A percentile compares a stretch with the other conserved stretches of the same genome.
These are phyloP conservation scores for Rhinopithecus roxellana DNA, from an alignment of 2,113 vertebrate species.

Conservation along the genomic window DNA sequence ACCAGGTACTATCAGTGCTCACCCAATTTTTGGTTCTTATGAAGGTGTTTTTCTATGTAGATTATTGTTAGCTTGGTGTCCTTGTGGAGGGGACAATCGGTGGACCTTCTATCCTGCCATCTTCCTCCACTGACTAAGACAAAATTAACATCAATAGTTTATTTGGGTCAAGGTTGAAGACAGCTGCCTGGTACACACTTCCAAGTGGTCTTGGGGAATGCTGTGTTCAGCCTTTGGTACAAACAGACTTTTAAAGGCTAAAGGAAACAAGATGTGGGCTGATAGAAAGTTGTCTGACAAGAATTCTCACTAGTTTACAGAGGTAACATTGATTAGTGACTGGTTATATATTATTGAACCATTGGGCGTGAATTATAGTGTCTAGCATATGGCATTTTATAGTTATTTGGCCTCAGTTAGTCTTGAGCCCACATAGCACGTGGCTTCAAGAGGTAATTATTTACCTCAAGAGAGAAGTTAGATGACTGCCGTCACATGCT, in stretches of 20 bases:
- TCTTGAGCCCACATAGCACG: background rate
- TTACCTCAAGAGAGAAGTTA: background rate
- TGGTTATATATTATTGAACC: background rate
- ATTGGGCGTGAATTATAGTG: background rate
- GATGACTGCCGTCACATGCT: background rate
- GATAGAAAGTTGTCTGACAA: background rate
- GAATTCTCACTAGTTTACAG: background rate
- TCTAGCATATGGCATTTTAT: background rate
- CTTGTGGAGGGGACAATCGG: no score
- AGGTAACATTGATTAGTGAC: background rate
- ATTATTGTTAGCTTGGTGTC: no score
- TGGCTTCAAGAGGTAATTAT: background rate
- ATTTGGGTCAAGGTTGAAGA: background rate
- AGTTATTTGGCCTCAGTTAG: background rate
- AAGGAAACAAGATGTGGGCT: background rate
- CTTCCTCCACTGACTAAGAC: background rate
- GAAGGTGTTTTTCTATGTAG: no score
- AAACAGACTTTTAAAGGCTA: background rate
- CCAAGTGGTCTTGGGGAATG: background rate
- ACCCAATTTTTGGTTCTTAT: no score
- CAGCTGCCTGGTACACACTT: background rate
- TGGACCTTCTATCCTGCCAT: background rate
- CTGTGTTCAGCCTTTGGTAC: background rate
- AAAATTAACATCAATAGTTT: background rate
- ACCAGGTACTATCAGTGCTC: no score